Conservation (phyloP, 2,888 invertebrate genomes). For the Hoplodrina blanda region DNA sequence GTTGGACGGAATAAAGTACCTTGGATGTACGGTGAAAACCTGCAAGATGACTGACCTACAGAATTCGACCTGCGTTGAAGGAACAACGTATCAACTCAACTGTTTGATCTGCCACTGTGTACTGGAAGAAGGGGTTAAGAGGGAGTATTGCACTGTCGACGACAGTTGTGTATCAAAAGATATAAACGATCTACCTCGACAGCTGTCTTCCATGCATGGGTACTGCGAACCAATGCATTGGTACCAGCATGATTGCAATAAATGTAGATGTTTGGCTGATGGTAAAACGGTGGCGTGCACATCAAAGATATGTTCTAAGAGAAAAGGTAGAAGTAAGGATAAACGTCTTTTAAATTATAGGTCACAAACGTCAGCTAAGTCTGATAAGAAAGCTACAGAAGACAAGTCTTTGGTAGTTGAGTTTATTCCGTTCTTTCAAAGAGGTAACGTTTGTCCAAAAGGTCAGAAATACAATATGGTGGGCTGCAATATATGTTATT, state of each 20-base stretch:
- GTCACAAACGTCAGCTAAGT: background rate
- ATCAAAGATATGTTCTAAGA: constrained; percentile 64
- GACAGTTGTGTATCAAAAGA: constrained; percentile 53
- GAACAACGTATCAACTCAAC: constrained; percentile 71
- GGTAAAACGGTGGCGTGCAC: constrained; percentile 77
- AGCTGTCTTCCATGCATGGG: constrained; percentile 69
- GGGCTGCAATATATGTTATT: constrained; percentile 82
- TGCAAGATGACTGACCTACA: constrained; percentile 62
- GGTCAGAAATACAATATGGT: constrained; percentile 78
- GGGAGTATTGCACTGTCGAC: constrained; percentile 72
- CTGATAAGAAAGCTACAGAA: background rate
- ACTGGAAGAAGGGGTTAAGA: constrained; percentile 56
- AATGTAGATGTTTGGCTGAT: constrained; percentile 76
- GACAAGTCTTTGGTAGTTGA: constrained; percentile 68
- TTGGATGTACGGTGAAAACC: constrained; percentile 80
- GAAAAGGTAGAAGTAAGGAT: background rate
- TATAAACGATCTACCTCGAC: constrained; percentile 11
- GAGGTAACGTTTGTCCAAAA: constrained; percentile 69
- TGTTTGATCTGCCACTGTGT: constrained; percentile 79
- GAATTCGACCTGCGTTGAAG: constrained; percentile 70
- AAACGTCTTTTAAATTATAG: background rate
- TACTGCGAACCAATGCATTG: constrained; percentile 80
- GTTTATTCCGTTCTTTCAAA: constrained; percentile 75
- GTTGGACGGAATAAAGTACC: constrained; percentile 71
- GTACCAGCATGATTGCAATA: constrained; percentile 78